These are phyloP conservation scores for Pseudococcus jackbeardsleyi DNA, from an alignment of 2,888 invertebrate genomes.

Conservation along the genomic window DNA sequence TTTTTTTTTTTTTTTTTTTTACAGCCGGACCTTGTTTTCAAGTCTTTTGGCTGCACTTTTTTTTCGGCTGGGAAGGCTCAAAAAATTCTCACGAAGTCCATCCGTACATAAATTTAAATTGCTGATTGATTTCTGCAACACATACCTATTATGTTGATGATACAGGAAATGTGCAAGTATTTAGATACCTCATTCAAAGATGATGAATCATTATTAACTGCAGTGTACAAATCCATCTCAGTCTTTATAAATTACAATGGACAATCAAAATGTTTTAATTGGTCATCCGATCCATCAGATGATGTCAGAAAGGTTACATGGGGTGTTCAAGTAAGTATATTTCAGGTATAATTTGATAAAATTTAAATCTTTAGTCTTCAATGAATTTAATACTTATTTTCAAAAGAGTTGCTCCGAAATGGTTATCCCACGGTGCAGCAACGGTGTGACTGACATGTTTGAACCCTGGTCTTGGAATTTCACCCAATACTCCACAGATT, in stretches of 20 bases:
- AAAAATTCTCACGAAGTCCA: neutral
- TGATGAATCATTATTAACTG: slow-evolving; percentile 73
- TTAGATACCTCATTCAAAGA: slow-evolving; percentile 72
- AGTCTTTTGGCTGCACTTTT: neutral
- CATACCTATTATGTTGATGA: slow-evolving; percentile 57
- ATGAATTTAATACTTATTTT: neutral
- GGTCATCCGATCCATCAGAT: slow-evolving; percentile 68
- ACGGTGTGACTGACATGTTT: slow-evolving; percentile 86
- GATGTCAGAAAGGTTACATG: neutral
- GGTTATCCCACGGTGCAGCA: slow-evolving; percentile 93
- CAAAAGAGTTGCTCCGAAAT: slow-evolving; percentile 89
- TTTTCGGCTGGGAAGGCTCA: neutral
- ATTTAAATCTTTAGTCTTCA: too few species aligned
- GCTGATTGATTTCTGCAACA: neutral
- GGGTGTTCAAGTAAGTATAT: neutral
- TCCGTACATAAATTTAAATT: neutral
- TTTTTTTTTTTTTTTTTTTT: too few species aligned
- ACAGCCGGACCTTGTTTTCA: too few species aligned
- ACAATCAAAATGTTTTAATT: slow-evolving; percentile 78
- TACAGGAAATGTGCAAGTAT: slow-evolving; percentile 74
- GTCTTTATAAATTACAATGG: slow-evolving; percentile 89
- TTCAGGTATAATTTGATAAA: too few species aligned
- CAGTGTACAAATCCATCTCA: slow-evolving; percentile 78
- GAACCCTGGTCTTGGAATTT: slow-evolving; percentile 82
- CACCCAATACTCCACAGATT: slow-evolving; percentile 76